Conservation (phyloP, 2,888 invertebrate genomes). For the Acanthoscelides obtectus region DNA sequence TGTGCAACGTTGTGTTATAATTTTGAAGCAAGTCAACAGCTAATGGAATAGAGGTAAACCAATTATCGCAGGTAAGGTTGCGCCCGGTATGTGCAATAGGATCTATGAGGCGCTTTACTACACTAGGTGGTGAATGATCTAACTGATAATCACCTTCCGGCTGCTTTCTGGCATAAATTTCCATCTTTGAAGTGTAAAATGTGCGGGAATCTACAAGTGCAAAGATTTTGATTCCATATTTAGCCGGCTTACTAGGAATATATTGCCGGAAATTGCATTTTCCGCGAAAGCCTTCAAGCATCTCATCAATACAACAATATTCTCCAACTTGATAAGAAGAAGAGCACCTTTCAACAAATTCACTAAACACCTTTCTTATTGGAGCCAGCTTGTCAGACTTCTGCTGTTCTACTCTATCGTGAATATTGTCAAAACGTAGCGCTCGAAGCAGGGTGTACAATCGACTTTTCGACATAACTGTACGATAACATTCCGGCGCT, state of each 20-base stretch:
- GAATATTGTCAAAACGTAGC: slow-evolving; percentile 4
- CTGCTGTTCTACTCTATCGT: background rate
- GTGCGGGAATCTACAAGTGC: slow-evolving; percentile 26
- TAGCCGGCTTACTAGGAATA: too few relatives aligned
- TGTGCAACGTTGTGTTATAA: background rate
- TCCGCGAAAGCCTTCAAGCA: slow-evolving; percentile 24
- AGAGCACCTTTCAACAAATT: slow-evolving; percentile 5
- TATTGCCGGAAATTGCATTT: too few relatives aligned
- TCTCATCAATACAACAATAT: slow-evolving; percentile 31
- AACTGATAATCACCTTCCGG: slow-evolving; percentile 3
- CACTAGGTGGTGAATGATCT: background rate
- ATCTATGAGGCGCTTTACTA: slow-evolving; percentile 3
- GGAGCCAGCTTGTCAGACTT: background rate
- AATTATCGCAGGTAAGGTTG: slow-evolving; percentile 28
- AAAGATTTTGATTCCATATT: slow-evolving; percentile 31
- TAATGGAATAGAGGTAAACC: slow-evolving; percentile 7
- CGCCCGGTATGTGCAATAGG: slow-evolving; percentile 4
- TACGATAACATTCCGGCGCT: slow-evolving; percentile 4
- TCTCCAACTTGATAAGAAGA: slow-evolving; percentile 3
- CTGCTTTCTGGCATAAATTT: slow-evolving; percentile 7
- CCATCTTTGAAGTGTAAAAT: slow-evolving; percentile 23
- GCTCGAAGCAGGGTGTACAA: slow-evolving; percentile 1
- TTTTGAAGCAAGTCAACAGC: background rate
- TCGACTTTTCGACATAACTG: slow-evolving; percentile 7
- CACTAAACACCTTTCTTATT: background rate